phyloP scores from a whole-genome alignment of 2,113 vertebrate genomes.

The Thunnus maccoyii region DNA sequence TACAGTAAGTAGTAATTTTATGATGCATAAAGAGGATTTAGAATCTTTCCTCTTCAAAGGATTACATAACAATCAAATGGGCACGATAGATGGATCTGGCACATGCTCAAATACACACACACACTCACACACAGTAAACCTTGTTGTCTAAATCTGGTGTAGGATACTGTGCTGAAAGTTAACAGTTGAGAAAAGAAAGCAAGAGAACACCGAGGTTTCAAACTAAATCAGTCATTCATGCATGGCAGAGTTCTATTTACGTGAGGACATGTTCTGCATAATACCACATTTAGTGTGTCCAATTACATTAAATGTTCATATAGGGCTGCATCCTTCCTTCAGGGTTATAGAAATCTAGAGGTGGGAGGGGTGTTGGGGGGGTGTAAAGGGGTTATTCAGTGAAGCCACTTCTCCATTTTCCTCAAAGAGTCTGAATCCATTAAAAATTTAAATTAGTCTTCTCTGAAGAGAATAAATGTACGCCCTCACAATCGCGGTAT shows the following conservation, averaged over 20 bases:
- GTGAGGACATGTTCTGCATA: constrained; percentile 58
- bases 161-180: constrained; percentile 14
- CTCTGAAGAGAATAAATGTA: constrained; percentile 66
- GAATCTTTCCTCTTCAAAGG: background rate
- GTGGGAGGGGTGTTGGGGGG: constrained; percentile 14
- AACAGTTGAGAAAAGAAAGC: background rate
- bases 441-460: constrained; percentile 78
- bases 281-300: constrained; percentile 63
- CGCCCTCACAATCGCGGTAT: constrained; percentile 44
- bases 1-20: background rate
- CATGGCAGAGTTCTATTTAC: constrained; percentile 51
- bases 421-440: constrained; percentile 67
- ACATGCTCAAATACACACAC: no score
- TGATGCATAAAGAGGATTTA: background rate
- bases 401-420: constrained; percentile 62
- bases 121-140: no score
- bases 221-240: constrained; percentile 44
- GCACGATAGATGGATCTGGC: background rate
- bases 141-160: background rate
- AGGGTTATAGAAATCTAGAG: constrained; percentile 42
- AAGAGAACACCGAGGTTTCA: constrained; percentile 18
- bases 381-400: constrained; percentile 38
- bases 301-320: constrained; percentile 72
- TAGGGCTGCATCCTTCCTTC: constrained; percentile 40
- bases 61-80: background rate